These are phyloP conservation scores for Lepisosteus osseus DNA, from an alignment of 2,113 vertebrate species.

Conservation along the genomic window DNA sequence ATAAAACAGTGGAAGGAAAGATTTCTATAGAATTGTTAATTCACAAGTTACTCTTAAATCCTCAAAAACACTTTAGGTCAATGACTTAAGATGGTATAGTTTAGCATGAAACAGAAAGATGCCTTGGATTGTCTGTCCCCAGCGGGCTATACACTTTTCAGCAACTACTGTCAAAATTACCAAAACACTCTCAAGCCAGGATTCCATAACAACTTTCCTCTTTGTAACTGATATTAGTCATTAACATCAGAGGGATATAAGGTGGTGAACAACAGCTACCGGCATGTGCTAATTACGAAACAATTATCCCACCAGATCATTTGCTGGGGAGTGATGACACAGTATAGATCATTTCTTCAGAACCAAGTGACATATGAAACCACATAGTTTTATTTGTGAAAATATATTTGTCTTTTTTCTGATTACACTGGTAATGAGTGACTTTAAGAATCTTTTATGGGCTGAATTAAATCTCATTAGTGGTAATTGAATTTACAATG, in stretches of 20 bases:
- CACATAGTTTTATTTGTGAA: too few relatives aligned
- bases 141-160: conserved; percentile 43
- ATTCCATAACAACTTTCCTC: conserved; percentile 36
- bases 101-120: background rate
- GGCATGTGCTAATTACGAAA: conserved; percentile 32
- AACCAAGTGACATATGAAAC: background rate
- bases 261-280: conserved; percentile 24
- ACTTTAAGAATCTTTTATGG: too few relatives aligned
- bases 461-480: too few relatives aligned
- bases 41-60: too few relatives aligned
- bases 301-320: conserved; percentile 27
- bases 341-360: conserved; percentile 17
- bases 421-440: too few relatives aligned
- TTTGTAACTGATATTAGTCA: conserved; percentile 49
- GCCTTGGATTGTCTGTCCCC: conserved; percentile 25
- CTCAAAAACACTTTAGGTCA: background rate
- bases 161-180: conserved; percentile 33
- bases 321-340: conserved; percentile 4
- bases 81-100: background rate
- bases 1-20: too few relatives aligned
- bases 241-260: conserved; percentile 39
- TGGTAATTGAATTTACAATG: too few relatives aligned
- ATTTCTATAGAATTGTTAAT: too few relatives aligned
- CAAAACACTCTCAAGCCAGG: conserved; percentile 37
- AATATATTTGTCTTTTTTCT: too few relatives aligned